Conservation (phyloP, 2,113 vertebrate genomes). For the Chascanopsetta lugubris region DNA sequence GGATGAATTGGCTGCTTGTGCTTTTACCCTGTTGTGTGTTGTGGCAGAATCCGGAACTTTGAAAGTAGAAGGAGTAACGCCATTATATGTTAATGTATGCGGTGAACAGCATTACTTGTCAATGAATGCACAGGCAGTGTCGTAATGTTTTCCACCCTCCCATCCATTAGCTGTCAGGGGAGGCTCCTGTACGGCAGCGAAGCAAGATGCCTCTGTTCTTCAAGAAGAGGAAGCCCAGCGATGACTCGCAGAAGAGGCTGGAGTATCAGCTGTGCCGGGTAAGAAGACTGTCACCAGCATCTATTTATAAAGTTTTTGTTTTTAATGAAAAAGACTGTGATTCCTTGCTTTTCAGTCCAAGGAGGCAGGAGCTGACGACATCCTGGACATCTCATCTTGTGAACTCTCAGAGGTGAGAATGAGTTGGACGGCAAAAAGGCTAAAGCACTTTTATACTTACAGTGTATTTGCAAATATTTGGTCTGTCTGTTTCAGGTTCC, state of each 20-base stretch:
- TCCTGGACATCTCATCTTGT: slow-evolving; percentile 91
- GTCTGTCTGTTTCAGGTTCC: slow-evolving; percentile 85
- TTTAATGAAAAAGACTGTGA: background rate
- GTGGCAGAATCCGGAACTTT: no score
- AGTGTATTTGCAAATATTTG: no score
- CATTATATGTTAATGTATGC: no score
- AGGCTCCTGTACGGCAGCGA: background rate
- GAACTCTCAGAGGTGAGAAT: slow-evolving; percentile 90
- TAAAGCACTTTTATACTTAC: no score
- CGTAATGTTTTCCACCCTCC: background rate
- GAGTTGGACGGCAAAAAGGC: background rate
- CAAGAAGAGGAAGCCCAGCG: slow-evolving; percentile 89
- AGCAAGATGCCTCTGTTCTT: slow-evolving; percentile 91
- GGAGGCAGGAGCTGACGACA: slow-evolving; percentile 92
- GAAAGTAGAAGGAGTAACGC: no score
- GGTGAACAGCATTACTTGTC: no score
- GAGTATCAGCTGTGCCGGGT: slow-evolving; percentile 94
- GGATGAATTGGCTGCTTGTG: no score
- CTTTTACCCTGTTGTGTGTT: no score
- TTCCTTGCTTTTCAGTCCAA: slow-evolving; percentile 83
- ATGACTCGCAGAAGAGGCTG: slow-evolving; percentile 88
- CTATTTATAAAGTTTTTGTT: background rate
- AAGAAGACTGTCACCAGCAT: slow-evolving; percentile 26
- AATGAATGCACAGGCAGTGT: background rate
- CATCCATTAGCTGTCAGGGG: background rate